phyloP scores from a whole-genome alignment of 2,888 invertebrate species.

The Taphrorychus bicolor region DNA sequence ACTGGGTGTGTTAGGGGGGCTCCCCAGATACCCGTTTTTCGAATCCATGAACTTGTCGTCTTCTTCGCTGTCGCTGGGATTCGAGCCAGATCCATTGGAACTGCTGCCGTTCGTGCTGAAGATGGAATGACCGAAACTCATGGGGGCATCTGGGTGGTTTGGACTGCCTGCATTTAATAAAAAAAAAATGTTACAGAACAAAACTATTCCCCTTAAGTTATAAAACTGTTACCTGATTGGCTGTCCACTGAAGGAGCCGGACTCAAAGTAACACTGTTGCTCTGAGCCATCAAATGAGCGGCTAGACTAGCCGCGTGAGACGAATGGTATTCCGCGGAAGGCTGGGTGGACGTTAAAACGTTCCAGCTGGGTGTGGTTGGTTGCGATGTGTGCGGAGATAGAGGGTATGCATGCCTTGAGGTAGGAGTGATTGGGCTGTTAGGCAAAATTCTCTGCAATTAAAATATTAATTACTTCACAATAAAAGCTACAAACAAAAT shows the following conservation, averaged over 20 bases:
- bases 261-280: slow-evolving; percentile 87
- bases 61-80: slow-evolving; percentile 85
- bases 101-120: slow-evolving; percentile 59
- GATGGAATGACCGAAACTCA: slow-evolving; percentile 57
- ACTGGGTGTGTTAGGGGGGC: slow-evolving; percentile 65
- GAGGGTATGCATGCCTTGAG: slow-evolving; percentile 74
- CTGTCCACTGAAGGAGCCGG: slow-evolving; percentile 91
- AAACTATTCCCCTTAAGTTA: too few species aligned
- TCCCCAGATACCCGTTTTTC: slow-evolving; percentile 55
- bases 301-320: slow-evolving; percentile 68
- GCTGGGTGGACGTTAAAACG: slow-evolving; percentile 55
- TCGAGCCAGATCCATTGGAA: slow-evolving; percentile 66
- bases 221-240: slow-evolving; percentile 72
- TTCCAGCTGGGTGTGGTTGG: slow-evolving; percentile 82
- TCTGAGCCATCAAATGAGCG: slow-evolving; percentile 76
- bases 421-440: slow-evolving; percentile 85
- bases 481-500: not conserved
- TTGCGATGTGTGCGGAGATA: slow-evolving; percentile 78
- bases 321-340: slow-evolving; percentile 52
- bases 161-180: slow-evolving; percentile 71
- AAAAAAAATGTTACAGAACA: not conserved
- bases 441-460: slow-evolving; percentile 77
- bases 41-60: slow-evolving; percentile 63
- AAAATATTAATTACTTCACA: not conserved
- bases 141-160: slow-evolving; percentile 71